These are phyloP conservation scores for Drosophila lowei DNA, from an alignment of 1,140 invertebrate genomes.

Conservation along the genomic window DNA sequence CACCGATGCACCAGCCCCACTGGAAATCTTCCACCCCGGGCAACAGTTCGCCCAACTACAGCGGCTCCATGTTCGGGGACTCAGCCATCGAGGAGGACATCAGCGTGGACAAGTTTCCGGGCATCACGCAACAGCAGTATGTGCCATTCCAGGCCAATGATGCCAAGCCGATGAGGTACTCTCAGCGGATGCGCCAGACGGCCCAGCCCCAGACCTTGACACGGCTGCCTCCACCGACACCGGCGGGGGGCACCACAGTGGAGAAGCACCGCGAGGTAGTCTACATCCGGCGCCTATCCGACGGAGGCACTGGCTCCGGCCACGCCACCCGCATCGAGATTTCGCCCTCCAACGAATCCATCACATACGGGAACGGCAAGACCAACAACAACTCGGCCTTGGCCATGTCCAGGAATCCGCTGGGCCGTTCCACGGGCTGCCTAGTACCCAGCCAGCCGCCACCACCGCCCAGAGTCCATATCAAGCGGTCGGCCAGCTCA, in stretches of 20 bases:
- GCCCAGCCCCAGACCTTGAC: slow-evolving; percentile 63
- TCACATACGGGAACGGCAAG: slow-evolving; percentile 72
- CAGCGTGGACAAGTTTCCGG: slow-evolving; percentile 81
- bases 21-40: slow-evolving; percentile 82
- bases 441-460: slow-evolving; percentile 42
- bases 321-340: slow-evolving; percentile 80
- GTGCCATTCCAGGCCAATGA: slow-evolving; percentile 73
- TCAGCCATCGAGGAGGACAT: slow-evolving; percentile 83
- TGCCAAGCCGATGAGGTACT: slow-evolving; percentile 67
- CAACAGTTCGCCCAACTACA: slow-evolving; percentile 83
- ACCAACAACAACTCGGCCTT: slow-evolving; percentile 10
- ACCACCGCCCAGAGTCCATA: slow-evolving; percentile 45
- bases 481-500: slow-evolving; percentile 71
- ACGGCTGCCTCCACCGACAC: slow-evolving; percentile 23
- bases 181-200: slow-evolving; percentile 61
- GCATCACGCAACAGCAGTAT: slow-evolving; percentile 69
- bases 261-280: slow-evolving; percentile 80
- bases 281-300: slow-evolving; percentile 74
- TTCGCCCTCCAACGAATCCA: slow-evolving; percentile 77
- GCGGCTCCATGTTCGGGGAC: slow-evolving; percentile 82
- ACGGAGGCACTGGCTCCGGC: slow-evolving; percentile 59
- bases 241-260: slow-evolving; percentile 21
- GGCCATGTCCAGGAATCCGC: slow-evolving; percentile 71
- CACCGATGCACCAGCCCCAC: slow-evolving; percentile 59
- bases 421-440: slow-evolving; percentile 69